phyloP scores from a whole-genome alignment of 1,140 invertebrate genomes.

The Drosophila trapezifrons region DNA sequence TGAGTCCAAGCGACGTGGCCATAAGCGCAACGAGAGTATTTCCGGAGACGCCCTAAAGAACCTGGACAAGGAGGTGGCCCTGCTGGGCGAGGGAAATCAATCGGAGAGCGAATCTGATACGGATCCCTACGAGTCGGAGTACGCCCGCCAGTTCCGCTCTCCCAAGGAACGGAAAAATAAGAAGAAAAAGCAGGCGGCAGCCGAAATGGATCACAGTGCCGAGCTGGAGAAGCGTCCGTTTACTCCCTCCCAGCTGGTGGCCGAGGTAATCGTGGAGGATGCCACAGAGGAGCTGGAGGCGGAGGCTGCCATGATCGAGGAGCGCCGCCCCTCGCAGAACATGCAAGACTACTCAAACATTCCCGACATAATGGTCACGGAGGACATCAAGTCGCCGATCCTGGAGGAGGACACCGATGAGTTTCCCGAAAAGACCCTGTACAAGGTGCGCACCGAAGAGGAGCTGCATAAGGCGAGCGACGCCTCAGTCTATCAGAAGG shows the following conservation, averaged over 20 bases:
- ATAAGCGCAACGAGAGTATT: conserved; percentile 86
- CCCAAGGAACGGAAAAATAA: conserved; percentile 78
- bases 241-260: conserved; percentile 79
- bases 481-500: conserved; percentile 55
- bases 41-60: conserved; percentile 72
- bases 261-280: conserved; percentile 86
- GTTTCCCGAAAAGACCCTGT: conserved; percentile 73
- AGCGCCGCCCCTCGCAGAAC: conserved; percentile 79
- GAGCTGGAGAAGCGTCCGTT: conserved; percentile 80
- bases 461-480: conserved; percentile 75
- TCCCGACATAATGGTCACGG: conserved; percentile 89
- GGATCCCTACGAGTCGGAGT: conserved; percentile 83
- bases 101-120: conserved; percentile 83
- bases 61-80: conserved; percentile 62
- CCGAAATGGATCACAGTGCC: conserved; percentile 77
- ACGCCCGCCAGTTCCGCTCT: conserved; percentile 78
- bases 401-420: conserved; percentile 65
- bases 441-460: conserved; percentile 81
- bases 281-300: conserved; percentile 85
- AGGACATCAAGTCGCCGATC: conserved; percentile 85
- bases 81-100: conserved; percentile 72
- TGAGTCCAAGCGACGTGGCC: conserved; percentile 85
- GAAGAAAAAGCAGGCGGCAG: conserved; percentile 76
- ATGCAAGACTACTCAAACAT: conserved; percentile 85
- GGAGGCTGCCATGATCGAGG: conserved; percentile 84